phyloP scores from a whole-genome alignment of 1,140 invertebrate genomes.

The Drosophila littoralis region DNA sequence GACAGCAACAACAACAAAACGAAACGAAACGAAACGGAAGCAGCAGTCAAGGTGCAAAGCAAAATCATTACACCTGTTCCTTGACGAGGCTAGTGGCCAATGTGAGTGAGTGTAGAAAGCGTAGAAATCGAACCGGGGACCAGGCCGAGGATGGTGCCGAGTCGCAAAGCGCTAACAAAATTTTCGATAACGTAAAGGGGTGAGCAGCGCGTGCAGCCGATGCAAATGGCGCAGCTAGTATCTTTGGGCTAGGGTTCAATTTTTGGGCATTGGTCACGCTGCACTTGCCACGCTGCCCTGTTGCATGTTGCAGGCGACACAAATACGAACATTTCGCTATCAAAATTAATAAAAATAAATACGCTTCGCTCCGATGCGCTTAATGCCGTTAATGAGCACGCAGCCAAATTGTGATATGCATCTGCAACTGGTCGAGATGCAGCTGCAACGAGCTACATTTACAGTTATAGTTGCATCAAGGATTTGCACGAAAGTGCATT shows the following conservation, averaged over 20 bases:
- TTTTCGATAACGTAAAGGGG: constrained; percentile 46
- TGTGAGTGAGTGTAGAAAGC: constrained; percentile 75
- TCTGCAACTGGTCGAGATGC: constrained; percentile 38
- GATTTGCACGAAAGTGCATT: constrained; percentile 74
- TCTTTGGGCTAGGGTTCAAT: constrained; percentile 18
- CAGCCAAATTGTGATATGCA: constrained; percentile 54
- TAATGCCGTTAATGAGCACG: constrained; percentile 67
- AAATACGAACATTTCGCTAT: constrained; percentile 55
- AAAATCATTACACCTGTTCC: constrained; percentile 81
- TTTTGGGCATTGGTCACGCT: constrained; percentile 65
- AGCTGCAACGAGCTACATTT: constrained; percentile 27
- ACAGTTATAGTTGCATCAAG: constrained; percentile 19
- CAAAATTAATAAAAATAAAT: constrained; percentile 67
- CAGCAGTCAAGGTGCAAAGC: constrained; percentile 78
- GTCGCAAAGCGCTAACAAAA: constrained; percentile 38
- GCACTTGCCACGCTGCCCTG: constrained; percentile 31
- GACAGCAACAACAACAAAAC: constrained; percentile 5
- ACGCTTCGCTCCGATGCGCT: constrained; percentile 42
- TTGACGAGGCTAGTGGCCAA: neutral
- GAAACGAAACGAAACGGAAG: constrained; percentile 65
- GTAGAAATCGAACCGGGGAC: constrained; percentile 59
- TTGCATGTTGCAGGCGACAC: constrained; percentile 74
- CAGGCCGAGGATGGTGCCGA: constrained; percentile 21
- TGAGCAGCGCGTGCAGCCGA: constrained; percentile 33
- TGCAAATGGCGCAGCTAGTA: constrained; percentile 3